A percentile compares a stretch with the other conserved stretches of the same genome.
Conservation (phyloP, 2,888 invertebrate genomes). For the Brenthis daphne region DNA sequence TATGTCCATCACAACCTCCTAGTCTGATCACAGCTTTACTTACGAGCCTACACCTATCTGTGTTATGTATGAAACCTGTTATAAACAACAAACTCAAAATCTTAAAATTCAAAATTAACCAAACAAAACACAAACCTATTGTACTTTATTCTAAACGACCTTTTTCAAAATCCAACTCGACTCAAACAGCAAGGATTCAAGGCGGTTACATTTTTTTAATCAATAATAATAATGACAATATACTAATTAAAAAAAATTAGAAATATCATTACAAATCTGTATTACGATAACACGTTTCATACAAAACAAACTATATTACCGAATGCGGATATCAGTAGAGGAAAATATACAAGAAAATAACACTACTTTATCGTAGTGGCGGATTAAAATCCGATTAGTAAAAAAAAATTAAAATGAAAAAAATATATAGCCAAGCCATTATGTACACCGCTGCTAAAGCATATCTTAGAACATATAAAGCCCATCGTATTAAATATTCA, state of each 20-base stretch:
- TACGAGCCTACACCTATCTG: conserved; percentile 55
- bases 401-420: conserved; percentile 1
- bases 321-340: conserved; percentile 18
- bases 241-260: neutral
- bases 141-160: too few relatives aligned
- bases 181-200: too few relatives aligned
- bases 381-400: conserved; percentile 8
- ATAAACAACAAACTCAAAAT: neutral
- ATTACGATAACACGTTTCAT: conserved; percentile 16
- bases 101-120: neutral
- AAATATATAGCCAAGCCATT: conserved; percentile 16
- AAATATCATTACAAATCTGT: neutral
- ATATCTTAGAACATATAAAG: conserved; percentile 1
- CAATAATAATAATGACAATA: too few relatives aligned
- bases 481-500: conserved; percentile 25
- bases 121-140: too few relatives aligned
- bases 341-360: conserved; percentile 30
- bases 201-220: too few relatives aligned
- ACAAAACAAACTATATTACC: conserved; percentile 16
- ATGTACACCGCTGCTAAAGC: conserved; percentile 21
- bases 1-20: conserved; percentile 75
- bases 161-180: too few relatives aligned
- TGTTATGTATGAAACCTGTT: conserved; percentile 35
- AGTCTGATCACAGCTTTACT: conserved; percentile 77
- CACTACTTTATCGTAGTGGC: conserved; percentile 19